Evolutionary conservation across 2,888 invertebrate genomes (phyloP).

Genomic region (Ochlodes sylvanus): DNA sequence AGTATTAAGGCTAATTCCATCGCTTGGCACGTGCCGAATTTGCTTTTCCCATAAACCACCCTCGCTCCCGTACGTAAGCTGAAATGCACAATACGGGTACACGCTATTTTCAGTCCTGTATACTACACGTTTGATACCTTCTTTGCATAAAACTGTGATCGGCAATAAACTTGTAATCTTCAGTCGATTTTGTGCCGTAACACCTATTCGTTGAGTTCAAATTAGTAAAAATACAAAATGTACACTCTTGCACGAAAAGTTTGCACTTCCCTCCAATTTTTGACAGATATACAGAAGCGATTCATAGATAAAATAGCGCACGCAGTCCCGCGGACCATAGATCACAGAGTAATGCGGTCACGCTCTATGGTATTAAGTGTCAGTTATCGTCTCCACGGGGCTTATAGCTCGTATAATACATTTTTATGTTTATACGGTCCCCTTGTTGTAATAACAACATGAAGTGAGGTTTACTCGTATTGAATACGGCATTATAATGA

Average conservation of each 20-base stretch:
- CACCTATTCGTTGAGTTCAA: slow-evolving; percentile 51
- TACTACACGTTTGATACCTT: slow-evolving; percentile 37
- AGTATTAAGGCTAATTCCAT: slow-evolving; percentile 83
- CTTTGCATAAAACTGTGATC: slow-evolving; percentile 16
- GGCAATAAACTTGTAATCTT: slow-evolving; percentile 9
- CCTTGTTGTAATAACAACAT: slow-evolving; percentile 79
- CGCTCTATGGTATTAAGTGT: slow-evolving; percentile 84
- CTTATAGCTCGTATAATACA: slow-evolving; percentile 73
- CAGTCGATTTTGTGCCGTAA: slow-evolving; percentile 42
- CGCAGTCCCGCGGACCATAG: slow-evolving; percentile 74
- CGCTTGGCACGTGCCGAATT: slow-evolving; percentile 82
- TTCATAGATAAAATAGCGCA: slow-evolving; percentile 70
- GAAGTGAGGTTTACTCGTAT: slow-evolving; percentile 83
- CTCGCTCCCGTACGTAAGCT: slow-evolving; percentile 55
- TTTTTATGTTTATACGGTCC: slow-evolving; percentile 77
- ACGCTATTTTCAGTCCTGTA: slow-evolving; percentile 59
- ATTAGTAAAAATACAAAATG: slow-evolving; percentile 37
- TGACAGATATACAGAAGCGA: slow-evolving; percentile 63
- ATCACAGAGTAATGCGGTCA: slow-evolving; percentile 84
- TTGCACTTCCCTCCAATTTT: slow-evolving; percentile 67
- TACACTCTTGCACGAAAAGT: slow-evolving; percentile 58
- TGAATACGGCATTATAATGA: slow-evolving; percentile 85
- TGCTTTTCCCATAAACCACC: slow-evolving; percentile 79
- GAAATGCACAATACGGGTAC: slow-evolving; percentile 47
- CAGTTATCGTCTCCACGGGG: slow-evolving; percentile 83